A percentile compares a stretch with the other conserved stretches of the same genome.
Conservation (phyloP, 1,140 invertebrate genomes). For the Aphelinus atriplicis region DNA sequence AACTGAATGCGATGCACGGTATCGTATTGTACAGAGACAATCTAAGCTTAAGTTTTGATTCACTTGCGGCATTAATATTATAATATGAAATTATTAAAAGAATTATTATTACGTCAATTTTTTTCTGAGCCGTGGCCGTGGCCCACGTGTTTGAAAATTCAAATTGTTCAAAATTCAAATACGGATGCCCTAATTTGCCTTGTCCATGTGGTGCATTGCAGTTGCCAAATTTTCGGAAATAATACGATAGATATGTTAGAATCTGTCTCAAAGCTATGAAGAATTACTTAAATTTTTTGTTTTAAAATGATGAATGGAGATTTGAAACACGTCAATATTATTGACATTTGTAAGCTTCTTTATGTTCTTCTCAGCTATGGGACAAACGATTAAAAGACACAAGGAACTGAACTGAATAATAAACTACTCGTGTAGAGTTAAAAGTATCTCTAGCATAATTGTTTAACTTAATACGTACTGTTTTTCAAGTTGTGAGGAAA, state of each 20-base stretch:
- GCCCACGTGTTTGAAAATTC: not conserved
- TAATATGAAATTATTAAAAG: conserved; percentile 5
- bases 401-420: conserved; percentile 35
- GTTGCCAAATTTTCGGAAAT: conserved; percentile 31
- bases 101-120: not conserved
- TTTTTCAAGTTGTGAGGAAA: conserved; percentile 13
- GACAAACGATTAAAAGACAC: conserved; percentile 7
- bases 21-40: conserved; percentile 22
- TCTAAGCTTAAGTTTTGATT: conserved; percentile 27
- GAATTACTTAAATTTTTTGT: not conserved
- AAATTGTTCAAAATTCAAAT: not conserved
- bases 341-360: not conserved
- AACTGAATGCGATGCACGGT: conserved; percentile 13
- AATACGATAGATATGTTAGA: not conserved
- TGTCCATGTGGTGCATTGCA: conserved; percentile 29
- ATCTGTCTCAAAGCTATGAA: conserved; percentile 5
- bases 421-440: conserved; percentile 21
- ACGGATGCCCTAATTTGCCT: conserved; percentile 23
- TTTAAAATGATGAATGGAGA: not conserved
- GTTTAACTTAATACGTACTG: conserved; percentile 22
- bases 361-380: conserved; percentile 7
- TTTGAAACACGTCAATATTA: not conserved
- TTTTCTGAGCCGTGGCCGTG: not conserved
- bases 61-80: not conserved
- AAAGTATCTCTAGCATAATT: conserved; percentile 25